A percentile compares a stretch with the other conserved stretches of the same genome.
Evolutionary conservation across 2,113 vertebrate genomes (phyloP).

Genomic region (Odocoileus hemionus): DNA sequence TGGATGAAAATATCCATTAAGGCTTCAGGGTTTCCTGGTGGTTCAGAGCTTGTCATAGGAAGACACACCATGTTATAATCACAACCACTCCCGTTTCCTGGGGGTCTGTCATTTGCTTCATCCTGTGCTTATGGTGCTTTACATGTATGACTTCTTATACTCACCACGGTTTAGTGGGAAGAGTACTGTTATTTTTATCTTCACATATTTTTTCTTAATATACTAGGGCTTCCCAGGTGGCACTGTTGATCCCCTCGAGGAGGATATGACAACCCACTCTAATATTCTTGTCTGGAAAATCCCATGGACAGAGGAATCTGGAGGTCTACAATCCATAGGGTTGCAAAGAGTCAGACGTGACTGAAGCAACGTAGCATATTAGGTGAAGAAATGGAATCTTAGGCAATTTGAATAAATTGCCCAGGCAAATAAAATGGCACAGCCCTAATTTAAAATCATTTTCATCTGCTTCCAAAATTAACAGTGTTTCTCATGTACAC

Average conservation of each 20-base stretch:
- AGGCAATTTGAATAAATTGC: neutral
- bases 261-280: neutral
- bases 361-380: neutral
- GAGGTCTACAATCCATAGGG: neutral
- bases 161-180: neutral
- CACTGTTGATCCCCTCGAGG: neutral
- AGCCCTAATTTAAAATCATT: neutral
- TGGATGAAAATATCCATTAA: neutral
- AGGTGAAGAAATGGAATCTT: neutral
- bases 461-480: neutral
- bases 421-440: neutral
- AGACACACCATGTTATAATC: rapidly evolving
- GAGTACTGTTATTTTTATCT: neutral
- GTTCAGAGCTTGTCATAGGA: neutral
- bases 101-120: neutral
- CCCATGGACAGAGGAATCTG: neutral
- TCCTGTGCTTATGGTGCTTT: too few species aligned
- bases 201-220: neutral
- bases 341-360: neutral
- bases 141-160: neutral
- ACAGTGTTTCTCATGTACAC: neutral
- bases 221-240: neutral
- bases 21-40: neutral
- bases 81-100: too few species aligned
- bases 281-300: neutral